Evolutionary conservation across 2,113 vertebrate genomes (phyloP), one percentile per base, ranked within the genome.

Genomic region (Gymnobelideus leadbeateri): DNA sequence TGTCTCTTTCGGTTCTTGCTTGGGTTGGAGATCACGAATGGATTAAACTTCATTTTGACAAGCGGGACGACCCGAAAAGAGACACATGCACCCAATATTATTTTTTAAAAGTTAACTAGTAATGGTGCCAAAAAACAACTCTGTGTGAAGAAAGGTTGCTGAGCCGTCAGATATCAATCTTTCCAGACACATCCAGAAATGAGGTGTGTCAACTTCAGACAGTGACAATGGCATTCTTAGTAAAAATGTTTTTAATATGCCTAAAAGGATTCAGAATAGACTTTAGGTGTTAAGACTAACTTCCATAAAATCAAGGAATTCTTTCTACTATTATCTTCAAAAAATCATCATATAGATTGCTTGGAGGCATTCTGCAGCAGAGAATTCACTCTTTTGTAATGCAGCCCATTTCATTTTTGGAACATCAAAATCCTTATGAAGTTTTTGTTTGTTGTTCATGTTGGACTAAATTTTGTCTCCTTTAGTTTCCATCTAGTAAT

Each of bases 91-190:
- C n/a, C n/a, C n/a, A n/a, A n/a, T n/a, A 92, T 95, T 92, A 77
- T 94, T 53, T 53, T 37, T 37, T 28, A 68, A 96, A 95, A 96
- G 21, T 31, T 37, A 54, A 4, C 47, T 91, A 8, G 14, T 19
- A 11, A 92, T 93, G 51, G 50, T 77, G 68, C 4, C 21, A 24
- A 24, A 54, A 24, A 54, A 23, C 1, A n/a, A 37, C 1, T n/a
- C 5, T n/a, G 12, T 68, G 16, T 77, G 37, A 77, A 77, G 68
- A 77, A 77, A n/a, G 9, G 14, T 0, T 77, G 16, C 16, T 19
- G 68, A 77, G 14, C 6, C 0, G 14, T 21, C 37, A 77, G 1
- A 77, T 43, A 43, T 77, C 68, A 77, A 21, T 43, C 37, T 43
- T 37, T 37, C 61, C 28, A 37, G 12, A 0, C 31, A 3, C 1